phyloP scores from a whole-genome alignment of 2,888 invertebrate genomes.

The Perizoma flavofasciatum region DNA sequence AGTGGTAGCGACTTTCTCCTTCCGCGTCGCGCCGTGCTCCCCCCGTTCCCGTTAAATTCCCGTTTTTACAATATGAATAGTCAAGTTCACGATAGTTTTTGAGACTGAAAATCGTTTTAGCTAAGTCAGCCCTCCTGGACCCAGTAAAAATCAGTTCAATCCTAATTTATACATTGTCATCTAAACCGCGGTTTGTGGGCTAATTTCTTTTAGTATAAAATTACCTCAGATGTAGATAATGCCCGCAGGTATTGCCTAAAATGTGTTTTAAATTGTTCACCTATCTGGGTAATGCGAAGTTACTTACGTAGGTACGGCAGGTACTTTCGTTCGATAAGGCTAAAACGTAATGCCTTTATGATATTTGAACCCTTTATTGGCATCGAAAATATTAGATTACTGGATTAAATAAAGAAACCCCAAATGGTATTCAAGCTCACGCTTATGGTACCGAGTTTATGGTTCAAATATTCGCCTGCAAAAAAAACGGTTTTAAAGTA shows the following conservation, averaged over 20 bases:
- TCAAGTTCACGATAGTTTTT: no score
- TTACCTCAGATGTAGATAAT: slow-evolving; percentile 45
- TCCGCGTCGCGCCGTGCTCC: no score
- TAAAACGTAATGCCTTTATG: slow-evolving; percentile 8
- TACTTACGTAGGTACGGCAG: background rate
- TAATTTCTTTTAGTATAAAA: slow-evolving; percentile 53
- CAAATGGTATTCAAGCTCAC: no score
- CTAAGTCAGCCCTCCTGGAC: slow-evolving; percentile 59
- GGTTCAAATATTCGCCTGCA: no score
- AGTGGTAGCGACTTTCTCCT: no score
- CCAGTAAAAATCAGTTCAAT: slow-evolving; percentile 62
- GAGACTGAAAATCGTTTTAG: slow-evolving; percentile 45
- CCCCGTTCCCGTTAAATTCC: no score
- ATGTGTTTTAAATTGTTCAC: slow-evolving; percentile 32
- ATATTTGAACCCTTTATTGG: no score
- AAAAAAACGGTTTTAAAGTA: background rate
- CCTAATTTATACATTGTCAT: slow-evolving; percentile 60
- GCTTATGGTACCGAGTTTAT: no score
- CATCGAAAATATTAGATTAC: no score
- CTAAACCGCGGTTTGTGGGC: slow-evolving; percentile 52
- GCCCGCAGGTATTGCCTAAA: slow-evolving; percentile 29
- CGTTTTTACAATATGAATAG: no score
- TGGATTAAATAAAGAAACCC: no score
- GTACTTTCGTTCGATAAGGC: slow-evolving; percentile 18
- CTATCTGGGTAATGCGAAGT: slow-evolving; percentile 20